phyloP scores from a whole-genome alignment of 2,113 vertebrate species.

The Setophaga kirtlandii region DNA sequence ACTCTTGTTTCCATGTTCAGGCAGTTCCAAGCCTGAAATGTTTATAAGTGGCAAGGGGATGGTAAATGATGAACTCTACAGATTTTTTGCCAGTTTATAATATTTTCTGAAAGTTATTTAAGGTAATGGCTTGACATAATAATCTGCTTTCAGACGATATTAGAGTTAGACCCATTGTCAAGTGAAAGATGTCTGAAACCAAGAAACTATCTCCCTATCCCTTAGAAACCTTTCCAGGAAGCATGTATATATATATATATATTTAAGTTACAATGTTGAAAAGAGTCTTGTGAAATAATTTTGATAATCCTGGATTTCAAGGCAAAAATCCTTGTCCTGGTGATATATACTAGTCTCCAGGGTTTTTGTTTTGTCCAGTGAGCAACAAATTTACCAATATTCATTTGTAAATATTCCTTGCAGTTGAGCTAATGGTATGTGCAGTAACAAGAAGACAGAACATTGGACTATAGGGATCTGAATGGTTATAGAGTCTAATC shows the following conservation, averaged over 20 bases:
- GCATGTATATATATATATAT: too few species aligned
- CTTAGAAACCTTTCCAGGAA: background rate
- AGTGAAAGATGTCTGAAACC: background rate
- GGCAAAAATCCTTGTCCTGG: background rate
- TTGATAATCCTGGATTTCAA: background rate
- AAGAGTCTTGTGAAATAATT: background rate
- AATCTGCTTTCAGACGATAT: background rate
- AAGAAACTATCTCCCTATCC: background rate
- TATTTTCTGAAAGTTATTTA: background rate
- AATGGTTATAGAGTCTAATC: background rate
- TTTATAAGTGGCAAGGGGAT: background rate
- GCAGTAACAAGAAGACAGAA: background rate
- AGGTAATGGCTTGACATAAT: background rate
- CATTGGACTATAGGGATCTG: background rate
- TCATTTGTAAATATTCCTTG: background rate
- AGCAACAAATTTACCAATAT: background rate
- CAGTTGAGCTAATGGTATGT: background rate
- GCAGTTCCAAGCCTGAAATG: background rate
- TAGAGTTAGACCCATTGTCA: background rate
- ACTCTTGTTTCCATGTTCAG: background rate
- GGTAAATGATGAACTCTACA: background rate
- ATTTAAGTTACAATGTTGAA: background rate
- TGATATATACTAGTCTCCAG: background rate
- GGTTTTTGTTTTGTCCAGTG: background rate
- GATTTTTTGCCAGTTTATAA: background rate